Base-by-base conservation (phyloP, 53 echinoderm and acorn worm genomes). In the Hippasteria phrygiana region DNA sequence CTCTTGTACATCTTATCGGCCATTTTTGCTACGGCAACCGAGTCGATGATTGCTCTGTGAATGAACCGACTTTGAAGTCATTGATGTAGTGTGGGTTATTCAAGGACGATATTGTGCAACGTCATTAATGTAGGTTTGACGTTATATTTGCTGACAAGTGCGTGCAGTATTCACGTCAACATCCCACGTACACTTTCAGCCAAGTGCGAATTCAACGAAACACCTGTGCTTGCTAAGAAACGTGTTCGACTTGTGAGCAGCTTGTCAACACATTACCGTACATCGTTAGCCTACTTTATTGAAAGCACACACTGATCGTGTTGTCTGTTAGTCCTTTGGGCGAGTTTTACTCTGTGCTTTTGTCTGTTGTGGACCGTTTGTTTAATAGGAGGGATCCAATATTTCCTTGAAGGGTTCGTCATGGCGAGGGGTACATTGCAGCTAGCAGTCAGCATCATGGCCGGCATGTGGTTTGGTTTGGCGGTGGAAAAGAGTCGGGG, bases 401-500 rank as follows among this genome's bases (percentile, higher is more conserved):
- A 64, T 17, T 47, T 27, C 31, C 40, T 54, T 18, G 56, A 35
- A 56, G 78, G 39, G 40, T 34, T 62, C 67, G 8, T 39, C 65
- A 85, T 71, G 85, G 71, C 71, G 32, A 26, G 50, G 20, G 51
- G 50, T 29, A 10, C 46, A 33, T 38, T 86, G n/a, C 76, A 95
- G 71, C 74, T 97, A 10, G 50, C 50, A 0, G 88, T 82, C 4
- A 92, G 97, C 69, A 81, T 97, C 46, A 55, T 93, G 24, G 71
- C 91, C 29, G 97, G 97, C 20, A 77, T 97, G 32, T 65, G 91
- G 34, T 95, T 97, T 63, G 97, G 97, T 5, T 42, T 91, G 43
- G 93, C 95, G 1, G 71, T 95, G 66, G 97, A 97, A 71, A 97
- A 97, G 48, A 92, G 97, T 2, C 71, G 97, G 89, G 97, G 97